phyloP scores from a whole-genome alignment of 2,888 invertebrate species.

The Branchellion lobata region DNA sequence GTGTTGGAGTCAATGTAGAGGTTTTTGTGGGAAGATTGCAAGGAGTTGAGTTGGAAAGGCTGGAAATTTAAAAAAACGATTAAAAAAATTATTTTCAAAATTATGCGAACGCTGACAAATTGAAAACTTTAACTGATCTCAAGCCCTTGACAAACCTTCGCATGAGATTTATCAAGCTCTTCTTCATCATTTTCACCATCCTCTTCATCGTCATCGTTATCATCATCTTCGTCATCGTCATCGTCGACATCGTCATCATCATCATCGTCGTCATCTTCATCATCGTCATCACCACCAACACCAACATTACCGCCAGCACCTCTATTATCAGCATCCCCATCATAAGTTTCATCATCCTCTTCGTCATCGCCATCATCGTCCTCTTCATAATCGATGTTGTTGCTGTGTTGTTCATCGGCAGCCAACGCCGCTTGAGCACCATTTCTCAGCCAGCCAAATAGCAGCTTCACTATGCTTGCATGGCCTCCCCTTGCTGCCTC shows the following conservation, averaged over 20 bases:
- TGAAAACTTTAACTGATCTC: too few species aligned
- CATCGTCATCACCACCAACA: background rate
- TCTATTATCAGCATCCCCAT: background rate
- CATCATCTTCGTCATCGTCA: conserved; percentile 20
- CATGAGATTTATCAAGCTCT: background rate
- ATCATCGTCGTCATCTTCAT: conserved; percentile 41
- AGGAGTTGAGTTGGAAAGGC: conserved; percentile 2
- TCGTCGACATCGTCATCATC: conserved; percentile 30
- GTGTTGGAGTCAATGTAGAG: conserved; percentile 1
- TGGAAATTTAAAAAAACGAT: too few species aligned
- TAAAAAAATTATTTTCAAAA: too few species aligned
- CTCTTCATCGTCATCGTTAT: conserved; percentile 2
- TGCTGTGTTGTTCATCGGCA: conserved; percentile 40
- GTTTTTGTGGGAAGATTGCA: background rate
- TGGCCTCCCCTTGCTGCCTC: conserved; percentile 98
- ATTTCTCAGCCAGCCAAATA: conserved; percentile 73
- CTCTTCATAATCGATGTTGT: conserved; percentile 24
- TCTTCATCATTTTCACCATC: conserved; percentile 19
- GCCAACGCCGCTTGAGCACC: conserved; percentile 45
- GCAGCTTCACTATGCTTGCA: conserved; percentile 86
- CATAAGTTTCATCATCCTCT: conserved; percentile 9
- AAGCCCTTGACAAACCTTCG: too few species aligned
- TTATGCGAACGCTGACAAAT: too few species aligned
- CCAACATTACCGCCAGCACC: conserved; percentile 22
- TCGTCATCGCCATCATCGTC: conserved; percentile 39